Base-by-base conservation (phyloP, 2,888 invertebrate species). In the Cactoblastis cactorum region DNA sequence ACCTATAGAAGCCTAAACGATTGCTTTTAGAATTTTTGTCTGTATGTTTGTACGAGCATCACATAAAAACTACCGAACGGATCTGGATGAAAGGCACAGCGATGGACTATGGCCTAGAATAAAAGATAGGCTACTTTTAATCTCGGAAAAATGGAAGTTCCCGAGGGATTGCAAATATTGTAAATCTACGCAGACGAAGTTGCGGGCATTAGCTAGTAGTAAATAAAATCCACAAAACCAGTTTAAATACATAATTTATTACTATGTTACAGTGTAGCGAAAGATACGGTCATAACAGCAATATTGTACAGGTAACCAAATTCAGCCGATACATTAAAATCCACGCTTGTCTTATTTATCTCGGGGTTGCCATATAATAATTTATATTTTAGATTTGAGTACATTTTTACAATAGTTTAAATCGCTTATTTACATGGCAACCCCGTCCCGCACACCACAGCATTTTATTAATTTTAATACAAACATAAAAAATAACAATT, bases 201-300 rank as follows among this genome's bases (percentile, higher is more conserved):
- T n/a, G n/a, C n/a, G n/a, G n/a, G n/a, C n/a, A n/a, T n/a, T n/a
- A n/a, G n/a, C n/a, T n/a, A n/a, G n/a, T 8, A 41, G 32, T 33
- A 14, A 47, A 46, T 34, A 35, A 35, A 35, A 35, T 15, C 12
- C 17, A 14, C 22, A 17, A 3, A 3, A 41, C 37, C 49, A 63
- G 66, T 83, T 88, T 88, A 86, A 87, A 87, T 88, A 89, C 85
- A 87, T 89, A 87, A 89, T 89, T 89, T 88, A 88, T 88, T 87
- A 77, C 81, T 87, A 88, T 88, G 80, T 84, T 88, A 88, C 87
- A 84, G 73, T 81, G 78, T 80, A 78, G 70, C 73, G 75, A 83
- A 85, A 84, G 85, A 83, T 83, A 77, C 77, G 69, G 70, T 64
- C 62, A 66, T 68, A 67, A 63, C 69, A 64, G 64, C 62, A 61